Evolutionary conservation across 1,140 invertebrate species (phyloP).

Genomic region (Camponotus pennsylvanicus): DNA sequence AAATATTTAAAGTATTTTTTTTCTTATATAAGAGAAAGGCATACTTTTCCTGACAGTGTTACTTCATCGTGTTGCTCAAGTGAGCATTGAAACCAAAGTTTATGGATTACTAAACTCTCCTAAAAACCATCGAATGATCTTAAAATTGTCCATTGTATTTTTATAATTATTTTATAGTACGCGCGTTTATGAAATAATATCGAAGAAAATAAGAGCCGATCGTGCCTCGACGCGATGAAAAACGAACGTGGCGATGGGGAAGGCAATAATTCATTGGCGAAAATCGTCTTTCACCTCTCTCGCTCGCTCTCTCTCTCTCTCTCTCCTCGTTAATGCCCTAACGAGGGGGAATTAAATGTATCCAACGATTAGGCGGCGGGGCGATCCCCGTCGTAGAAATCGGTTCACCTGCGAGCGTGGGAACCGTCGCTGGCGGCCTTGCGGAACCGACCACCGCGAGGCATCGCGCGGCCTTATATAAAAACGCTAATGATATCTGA

Average conservation of each 20-base stretch:
- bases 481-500: conserved; percentile 85
- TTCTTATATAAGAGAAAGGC: neutral
- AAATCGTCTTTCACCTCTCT: conserved; percentile 59
- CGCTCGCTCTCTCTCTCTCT: neutral
- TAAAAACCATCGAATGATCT: neutral
- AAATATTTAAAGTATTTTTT: neutral
- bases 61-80: neutral
- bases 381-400: conserved; percentile 75
- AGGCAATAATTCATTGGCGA: conserved; percentile 59
- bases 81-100: neutral
- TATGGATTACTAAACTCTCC: neutral
- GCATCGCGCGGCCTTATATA: conserved; percentile 68
- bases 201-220: conserved; percentile 19
- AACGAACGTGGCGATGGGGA: conserved; percentile 37
- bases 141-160: neutral
- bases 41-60: neutral
- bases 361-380: conserved; percentile 62
- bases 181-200: conserved; percentile 27
- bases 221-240: conserved; percentile 25
- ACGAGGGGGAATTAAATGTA: conserved; percentile 70
- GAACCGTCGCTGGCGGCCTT: conserved; percentile 74
- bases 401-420: conserved; percentile 74
- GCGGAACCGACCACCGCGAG: conserved; percentile 76
- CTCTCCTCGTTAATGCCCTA: conserved; percentile 53
- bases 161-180: neutral